phyloP scores from a whole-genome alignment of 2,888 invertebrate species.

The Cephus spinipes region DNA sequence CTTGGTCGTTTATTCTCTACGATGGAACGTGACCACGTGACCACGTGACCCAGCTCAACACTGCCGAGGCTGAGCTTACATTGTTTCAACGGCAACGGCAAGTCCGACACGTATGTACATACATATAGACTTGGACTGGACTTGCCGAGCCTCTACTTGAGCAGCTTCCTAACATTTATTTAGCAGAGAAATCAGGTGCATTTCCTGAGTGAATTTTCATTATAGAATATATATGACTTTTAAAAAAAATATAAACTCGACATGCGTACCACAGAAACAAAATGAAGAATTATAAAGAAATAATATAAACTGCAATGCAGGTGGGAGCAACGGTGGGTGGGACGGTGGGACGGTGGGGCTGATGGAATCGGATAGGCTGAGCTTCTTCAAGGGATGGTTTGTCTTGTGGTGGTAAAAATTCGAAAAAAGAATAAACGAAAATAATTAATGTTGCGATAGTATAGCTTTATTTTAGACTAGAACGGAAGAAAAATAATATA shows the following conservation, averaged over 20 bases:
- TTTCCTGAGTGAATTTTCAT: not conserved
- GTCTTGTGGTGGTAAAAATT: not conserved
- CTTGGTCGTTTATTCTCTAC: not conserved
- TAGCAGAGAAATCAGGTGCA: not conserved
- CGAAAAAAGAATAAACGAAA: slow-evolving; percentile 49
- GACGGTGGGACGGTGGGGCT: no score
- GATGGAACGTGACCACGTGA: not conserved
- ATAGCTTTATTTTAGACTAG: slow-evolving; percentile 66
- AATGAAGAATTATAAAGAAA: not conserved
- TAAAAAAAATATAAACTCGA: not conserved
- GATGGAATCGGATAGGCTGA: not conserved
- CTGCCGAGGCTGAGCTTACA: not conserved
- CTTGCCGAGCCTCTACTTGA: slow-evolving; percentile 13
- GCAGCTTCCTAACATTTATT: slow-evolving; percentile 10
- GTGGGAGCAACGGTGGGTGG: not conserved
- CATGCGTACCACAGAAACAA: not conserved
- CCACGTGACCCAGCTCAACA: not conserved
- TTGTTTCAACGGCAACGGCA: not conserved
- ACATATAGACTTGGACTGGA: not conserved
- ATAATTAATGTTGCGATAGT: slow-evolving; percentile 60
- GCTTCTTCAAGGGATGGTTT: not conserved
- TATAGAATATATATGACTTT: not conserved
- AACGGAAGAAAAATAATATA: slow-evolving; percentile 64
- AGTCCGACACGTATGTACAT: not conserved
- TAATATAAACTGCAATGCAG: not conserved